These are phyloP conservation scores for Pomacea maculata DNA, from an alignment of 1,140 invertebrate genomes.

Conservation along the genomic window DNA sequence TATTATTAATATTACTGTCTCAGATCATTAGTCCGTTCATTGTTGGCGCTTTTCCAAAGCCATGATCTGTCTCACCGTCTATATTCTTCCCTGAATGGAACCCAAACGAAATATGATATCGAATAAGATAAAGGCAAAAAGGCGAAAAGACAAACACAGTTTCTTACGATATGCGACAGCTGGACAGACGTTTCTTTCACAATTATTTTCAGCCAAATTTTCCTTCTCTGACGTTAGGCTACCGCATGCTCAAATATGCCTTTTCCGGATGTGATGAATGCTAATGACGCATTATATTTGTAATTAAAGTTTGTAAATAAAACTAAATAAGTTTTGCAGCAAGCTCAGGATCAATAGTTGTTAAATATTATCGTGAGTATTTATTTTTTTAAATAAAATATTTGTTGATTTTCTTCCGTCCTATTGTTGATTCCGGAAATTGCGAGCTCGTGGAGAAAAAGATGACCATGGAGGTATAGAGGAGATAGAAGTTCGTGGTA, in stretches of 20 bases:
- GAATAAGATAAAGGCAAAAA: no score
- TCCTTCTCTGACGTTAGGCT: neutral
- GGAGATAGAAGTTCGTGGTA: no score
- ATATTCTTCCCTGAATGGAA: no score
- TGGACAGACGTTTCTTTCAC: neutral
- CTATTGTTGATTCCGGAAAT: constrained; percentile 23
- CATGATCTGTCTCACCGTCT: no score
- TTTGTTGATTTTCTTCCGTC: neutral
- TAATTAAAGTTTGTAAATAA: neutral
- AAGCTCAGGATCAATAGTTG: neutral
- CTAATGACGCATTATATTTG: constrained; percentile 2
- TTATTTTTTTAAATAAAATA: neutral
- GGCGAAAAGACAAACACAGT: no score
- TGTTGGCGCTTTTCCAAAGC: no score
- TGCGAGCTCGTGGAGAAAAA: neutral
- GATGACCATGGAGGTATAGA: no score
- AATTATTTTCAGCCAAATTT: neutral
- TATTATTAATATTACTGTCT: no score
- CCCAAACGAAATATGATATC: no score
- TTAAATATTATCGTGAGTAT: neutral
- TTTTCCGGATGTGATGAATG: neutral
- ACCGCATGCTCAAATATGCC: neutral
- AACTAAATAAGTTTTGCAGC: neutral
- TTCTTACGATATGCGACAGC: no score
- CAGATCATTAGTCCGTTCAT: no score